Percentiles rank a stretch among this genome's conserved stretches.
Evolutionary conservation across 2,888 invertebrate species (phyloP).

Genomic region (Cerastis leucographa): DNA sequence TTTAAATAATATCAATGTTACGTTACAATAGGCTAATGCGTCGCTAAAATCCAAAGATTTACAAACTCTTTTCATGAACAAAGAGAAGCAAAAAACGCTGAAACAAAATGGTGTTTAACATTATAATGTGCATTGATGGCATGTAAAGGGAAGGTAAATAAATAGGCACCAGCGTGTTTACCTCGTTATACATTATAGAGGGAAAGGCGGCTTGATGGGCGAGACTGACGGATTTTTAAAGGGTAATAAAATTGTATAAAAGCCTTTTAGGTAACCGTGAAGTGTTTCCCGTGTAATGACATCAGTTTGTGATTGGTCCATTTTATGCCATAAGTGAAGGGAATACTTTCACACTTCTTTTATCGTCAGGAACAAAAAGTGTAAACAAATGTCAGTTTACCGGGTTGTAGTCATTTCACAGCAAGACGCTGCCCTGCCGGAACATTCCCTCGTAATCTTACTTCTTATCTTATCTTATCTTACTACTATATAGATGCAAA

Average conservation of each 20-base stretch:
- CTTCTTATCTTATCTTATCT: too few relatives aligned
- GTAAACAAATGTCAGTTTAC: not conserved
- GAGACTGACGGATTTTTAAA: constrained; percentile 5
- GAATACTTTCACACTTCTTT: not conserved
- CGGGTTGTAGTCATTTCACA: not conserved
- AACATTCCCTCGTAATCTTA: not conserved
- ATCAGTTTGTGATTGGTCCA: not conserved
- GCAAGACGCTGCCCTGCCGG: not conserved
- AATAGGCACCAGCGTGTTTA: not conserved
- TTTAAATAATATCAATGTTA: too few relatives aligned
- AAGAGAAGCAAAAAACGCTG: not conserved
- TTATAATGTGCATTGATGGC: constrained; percentile 11
- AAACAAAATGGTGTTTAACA: constrained; percentile 2
- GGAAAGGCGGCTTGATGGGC: constrained; percentile 12
- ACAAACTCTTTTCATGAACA: not conserved
- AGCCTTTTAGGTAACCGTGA: constrained; percentile 22
- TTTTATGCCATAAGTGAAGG: not conserved
- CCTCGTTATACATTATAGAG: constrained; percentile 37
- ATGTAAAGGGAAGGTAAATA: constrained; percentile 26
- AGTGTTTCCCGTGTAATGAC: constrained; percentile 4
- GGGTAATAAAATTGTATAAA: constrained; percentile 16
- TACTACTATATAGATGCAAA: too few relatives aligned
- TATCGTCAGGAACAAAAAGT: not conserved
- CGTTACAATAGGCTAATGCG: too few relatives aligned
- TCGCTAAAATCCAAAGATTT: too few relatives aligned